Percentiles rank a stretch among this genome's conserved stretches.
These are phyloP conservation scores for Stichopus horrens DNA, from an alignment of 53 echinoderm and acorn worm species.

Conservation along the genomic window DNA sequence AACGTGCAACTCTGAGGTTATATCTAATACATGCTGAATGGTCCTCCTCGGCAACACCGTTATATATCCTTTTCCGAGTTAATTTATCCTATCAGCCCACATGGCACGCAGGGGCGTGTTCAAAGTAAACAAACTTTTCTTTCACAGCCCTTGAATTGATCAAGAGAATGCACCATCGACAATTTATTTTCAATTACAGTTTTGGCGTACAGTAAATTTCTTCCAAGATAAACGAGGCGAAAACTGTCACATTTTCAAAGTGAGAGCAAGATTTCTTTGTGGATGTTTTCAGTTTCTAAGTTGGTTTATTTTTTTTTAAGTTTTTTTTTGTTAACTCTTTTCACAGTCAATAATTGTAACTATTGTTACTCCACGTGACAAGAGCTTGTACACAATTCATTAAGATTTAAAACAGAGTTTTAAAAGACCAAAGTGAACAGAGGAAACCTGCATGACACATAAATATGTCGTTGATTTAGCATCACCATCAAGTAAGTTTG, in stretches of 20 bases:
- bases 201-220: background rate
- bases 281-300: too few species aligned
- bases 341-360: background rate
- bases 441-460: background rate
- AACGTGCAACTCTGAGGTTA: too few species aligned
- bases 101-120: conserved; percentile 3
- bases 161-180: background rate
- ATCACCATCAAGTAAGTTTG: background rate
- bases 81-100: background rate
- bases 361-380: background rate
- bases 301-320: too few species aligned
- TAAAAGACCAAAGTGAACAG: background rate
- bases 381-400: conserved; percentile 17
- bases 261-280: too few species aligned
- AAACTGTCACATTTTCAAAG: too few species aligned
- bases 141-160: background rate
- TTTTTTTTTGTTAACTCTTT: too few species aligned
- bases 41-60: too few species aligned
- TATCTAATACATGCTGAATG: too few species aligned
- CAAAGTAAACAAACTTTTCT: background rate
- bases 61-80: background rate
- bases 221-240: background rate
- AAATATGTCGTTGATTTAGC: conserved; percentile 23
- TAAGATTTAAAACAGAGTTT: background rate
- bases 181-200: conserved; percentile 39